Percentiles rank a stretch among this genome's conserved stretches.
Evolutionary conservation across 2,888 invertebrate genomes (phyloP).

Genomic region (Pammene fasciana): DNA sequence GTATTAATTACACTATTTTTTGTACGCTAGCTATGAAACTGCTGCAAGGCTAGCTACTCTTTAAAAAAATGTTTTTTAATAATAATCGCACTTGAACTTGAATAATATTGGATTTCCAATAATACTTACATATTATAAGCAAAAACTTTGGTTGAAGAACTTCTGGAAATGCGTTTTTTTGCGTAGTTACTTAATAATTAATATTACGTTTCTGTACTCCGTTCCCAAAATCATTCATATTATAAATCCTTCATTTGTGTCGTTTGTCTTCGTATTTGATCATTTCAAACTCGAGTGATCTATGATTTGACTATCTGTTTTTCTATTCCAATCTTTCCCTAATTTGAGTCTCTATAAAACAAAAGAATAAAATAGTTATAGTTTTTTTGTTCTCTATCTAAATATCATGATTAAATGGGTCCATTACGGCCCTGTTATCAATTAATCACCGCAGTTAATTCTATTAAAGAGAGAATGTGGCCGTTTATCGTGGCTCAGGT

Average conservation of each 20-base stretch:
- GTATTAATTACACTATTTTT: no score
- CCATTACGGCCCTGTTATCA: constrained; percentile 49
- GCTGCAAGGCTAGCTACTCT: no score
- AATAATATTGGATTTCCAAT: no score
- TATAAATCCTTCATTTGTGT: constrained; percentile 63
- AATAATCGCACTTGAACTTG: no score
- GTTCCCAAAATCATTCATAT: constrained; percentile 58
- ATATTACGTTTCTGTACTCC: no score
- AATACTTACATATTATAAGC: no score
- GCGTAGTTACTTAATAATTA: no score
- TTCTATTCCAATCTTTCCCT: no score
- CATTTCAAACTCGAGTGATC: constrained; percentile 61
- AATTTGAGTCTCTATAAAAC: background rate
- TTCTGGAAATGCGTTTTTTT: no score
- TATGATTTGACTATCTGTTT: background rate
- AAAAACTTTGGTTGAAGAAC: no score
- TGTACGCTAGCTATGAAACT: no score
- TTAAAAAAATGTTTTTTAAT: no score
- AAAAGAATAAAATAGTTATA: constrained; percentile 36
- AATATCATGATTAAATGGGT: constrained; percentile 47
- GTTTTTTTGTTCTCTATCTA: constrained; percentile 23
- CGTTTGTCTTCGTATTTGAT: constrained; percentile 77
- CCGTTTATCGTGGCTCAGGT: constrained; percentile 57
- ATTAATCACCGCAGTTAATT: constrained; percentile 73
- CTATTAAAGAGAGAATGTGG: constrained; percentile 60